Percentiles rank a stretch among this genome's conserved stretches.
Evolutionary conservation across 2,888 invertebrate genomes (phyloP).

Genomic region (Sipha maydis): DNA sequence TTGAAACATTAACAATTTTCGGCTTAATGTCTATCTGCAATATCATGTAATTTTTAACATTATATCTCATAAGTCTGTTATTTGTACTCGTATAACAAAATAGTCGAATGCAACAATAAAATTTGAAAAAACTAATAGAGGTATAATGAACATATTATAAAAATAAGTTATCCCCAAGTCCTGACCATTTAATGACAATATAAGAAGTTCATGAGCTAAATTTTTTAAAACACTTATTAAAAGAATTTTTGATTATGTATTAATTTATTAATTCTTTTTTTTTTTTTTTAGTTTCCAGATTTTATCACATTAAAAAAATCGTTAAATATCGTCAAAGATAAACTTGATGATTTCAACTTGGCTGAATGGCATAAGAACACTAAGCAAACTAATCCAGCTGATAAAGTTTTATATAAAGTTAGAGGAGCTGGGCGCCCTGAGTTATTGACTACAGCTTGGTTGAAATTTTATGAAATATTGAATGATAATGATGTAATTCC

Average conservation of each 20-base stretch:
- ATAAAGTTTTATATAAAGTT: slow-evolving; percentile 70
- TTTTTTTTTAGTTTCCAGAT: slow-evolving; percentile 56
- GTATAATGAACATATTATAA: too few relatives aligned
- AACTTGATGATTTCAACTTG: slow-evolving; percentile 80
- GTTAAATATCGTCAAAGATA: slow-evolving; percentile 81
- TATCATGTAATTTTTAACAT: too few relatives aligned
- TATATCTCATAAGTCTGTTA: too few relatives aligned
- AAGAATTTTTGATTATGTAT: not conserved
- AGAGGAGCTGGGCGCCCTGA: slow-evolving; percentile 74
- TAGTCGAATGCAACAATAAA: too few relatives aligned
- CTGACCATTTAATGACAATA: too few relatives aligned
- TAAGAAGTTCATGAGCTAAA: too few relatives aligned
- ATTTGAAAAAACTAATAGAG: too few relatives aligned
- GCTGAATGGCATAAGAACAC: slow-evolving; percentile 89
- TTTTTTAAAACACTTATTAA: too few relatives aligned
- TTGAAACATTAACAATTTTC: too few relatives aligned
- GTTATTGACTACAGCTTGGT: slow-evolving; percentile 87
- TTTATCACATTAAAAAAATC: slow-evolving; percentile 71
- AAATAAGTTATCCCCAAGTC: too few relatives aligned
- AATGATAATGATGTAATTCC: slow-evolving; percentile 74
- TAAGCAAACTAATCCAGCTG: slow-evolving; percentile 78
- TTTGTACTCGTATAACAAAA: too few relatives aligned
- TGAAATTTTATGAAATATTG: slow-evolving; percentile 89
- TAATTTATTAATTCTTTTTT: not conserved
- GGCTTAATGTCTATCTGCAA: too few relatives aligned